phyloP scores from a whole-genome alignment of 2,113 vertebrate genomes.

The Pyxicephalus adspersus region DNA sequence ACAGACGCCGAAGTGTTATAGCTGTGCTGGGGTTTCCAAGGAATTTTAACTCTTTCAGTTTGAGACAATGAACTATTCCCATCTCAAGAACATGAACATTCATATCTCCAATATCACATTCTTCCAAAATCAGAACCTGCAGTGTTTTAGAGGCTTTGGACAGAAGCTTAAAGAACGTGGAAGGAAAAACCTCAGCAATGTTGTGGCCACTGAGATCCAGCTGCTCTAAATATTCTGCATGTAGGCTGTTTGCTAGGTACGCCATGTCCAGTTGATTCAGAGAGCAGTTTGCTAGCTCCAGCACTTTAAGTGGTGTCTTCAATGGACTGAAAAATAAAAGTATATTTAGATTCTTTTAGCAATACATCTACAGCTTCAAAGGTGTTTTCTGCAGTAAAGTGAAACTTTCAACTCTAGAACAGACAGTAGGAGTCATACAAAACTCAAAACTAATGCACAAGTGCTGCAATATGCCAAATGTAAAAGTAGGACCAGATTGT shows the following conservation, averaged over 20 bases:
- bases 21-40: conserved; percentile 88
- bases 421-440: no score
- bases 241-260: conserved; percentile 87
- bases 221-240: conserved; percentile 78
- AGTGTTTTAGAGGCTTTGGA: conserved; percentile 77
- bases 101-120: conserved; percentile 83
- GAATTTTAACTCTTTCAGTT: conserved; percentile 82
- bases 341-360: no score
- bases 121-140: conserved; percentile 80
- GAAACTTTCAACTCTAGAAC: no score
- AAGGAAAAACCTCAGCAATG: conserved; percentile 76
- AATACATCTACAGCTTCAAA: no score
- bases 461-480: no score
- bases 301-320: conserved; percentile 78
- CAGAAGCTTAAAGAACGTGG: conserved; percentile 84
- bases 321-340: conserved; percentile 75
- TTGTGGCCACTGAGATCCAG: conserved; percentile 90
- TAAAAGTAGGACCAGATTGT: no score
- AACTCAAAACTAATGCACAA: no score
- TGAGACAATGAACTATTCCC: conserved; percentile 76
- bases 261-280: conserved; percentile 85
- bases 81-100: conserved; percentile 74
- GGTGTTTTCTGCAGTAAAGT: no score
- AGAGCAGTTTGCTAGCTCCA: conserved; percentile 88
- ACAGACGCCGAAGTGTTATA: conserved; percentile 74